Base-by-base conservation (phyloP, 2,797 vertebrate species). In the Paedocypris micromegethes region DNA sequence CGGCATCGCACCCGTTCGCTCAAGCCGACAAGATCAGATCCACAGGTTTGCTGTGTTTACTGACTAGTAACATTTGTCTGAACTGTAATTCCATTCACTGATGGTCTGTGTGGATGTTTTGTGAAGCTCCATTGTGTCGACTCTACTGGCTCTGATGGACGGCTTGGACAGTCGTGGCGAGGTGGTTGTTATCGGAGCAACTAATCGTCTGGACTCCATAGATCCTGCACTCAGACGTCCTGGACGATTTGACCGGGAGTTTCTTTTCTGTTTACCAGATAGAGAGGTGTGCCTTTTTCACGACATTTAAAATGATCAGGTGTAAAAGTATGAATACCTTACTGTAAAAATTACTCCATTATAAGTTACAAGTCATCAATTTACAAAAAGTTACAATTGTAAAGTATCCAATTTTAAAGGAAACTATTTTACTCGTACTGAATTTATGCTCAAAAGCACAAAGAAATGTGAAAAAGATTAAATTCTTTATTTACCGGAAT, bases 21-120 rank as follows among this genome's bases (percentile, higher is more conserved):
- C 97, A 60, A 98, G 96, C 74, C 92, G 96, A 69, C 97, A 99
- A 84, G 97, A 99, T 83, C 97, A 99, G 85, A 98, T 99, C 82
- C 96, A 99, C 87, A 99, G 97, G 97, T 98, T 81, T 78, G 79
- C 23, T 23, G 23, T 23, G 23, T 23, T 23, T 23, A 23, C 23
- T 23, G 23, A 23, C 23, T 23, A 23, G 23, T 23, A 23, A 23
- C 23, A 23, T 23, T 23, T 23, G 23, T 38, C 40, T 51, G 9
- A 52, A 5, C 37, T 56, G 5, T 62, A 9, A 5, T 38, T 40
- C 42, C 9, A 44, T 7, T 48, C 2, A 54, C 45, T 2, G 45
- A 40, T 39, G 46, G 3, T 56, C 37, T 59, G 3, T 43, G 8
- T 44, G 9, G 4, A 23, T 70, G 2, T 70, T 75, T 75, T 62